Conservation (phyloP, 2,797 vertebrate species). For the Lates japonicus region DNA sequence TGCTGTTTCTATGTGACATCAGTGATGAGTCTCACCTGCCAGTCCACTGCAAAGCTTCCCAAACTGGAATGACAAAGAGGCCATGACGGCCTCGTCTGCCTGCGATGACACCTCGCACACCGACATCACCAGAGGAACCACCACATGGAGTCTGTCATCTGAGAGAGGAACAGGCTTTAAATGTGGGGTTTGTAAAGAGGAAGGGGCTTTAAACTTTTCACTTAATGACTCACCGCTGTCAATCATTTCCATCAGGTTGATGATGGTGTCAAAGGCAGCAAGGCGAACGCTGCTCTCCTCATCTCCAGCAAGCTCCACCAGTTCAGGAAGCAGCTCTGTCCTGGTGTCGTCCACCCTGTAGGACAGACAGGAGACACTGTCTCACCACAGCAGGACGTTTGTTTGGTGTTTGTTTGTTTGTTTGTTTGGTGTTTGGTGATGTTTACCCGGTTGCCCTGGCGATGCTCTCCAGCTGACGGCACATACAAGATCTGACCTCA, state of each 20-base stretch:
- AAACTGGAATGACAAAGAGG: constrained; percentile 93
- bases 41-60: constrained; percentile 95
- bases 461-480: constrained; percentile 93
- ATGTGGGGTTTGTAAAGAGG: neutral
- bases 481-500: constrained; percentile 95
- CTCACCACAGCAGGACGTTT: neutral
- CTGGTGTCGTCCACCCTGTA: constrained; percentile 92
- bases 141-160: constrained; percentile 93
- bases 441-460: constrained; percentile 92
- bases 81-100: constrained; percentile 90
- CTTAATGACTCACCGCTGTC: constrained; percentile 88
- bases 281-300: constrained; percentile 92
- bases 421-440: neutral
- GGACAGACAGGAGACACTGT: neutral
- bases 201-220: neutral
- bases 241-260: constrained; percentile 92
- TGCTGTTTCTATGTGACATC: neutral
- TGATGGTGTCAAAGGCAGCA: constrained; percentile 94
- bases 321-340: constrained; percentile 91
- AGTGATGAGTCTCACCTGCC: constrained; percentile 86
- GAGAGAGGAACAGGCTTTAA: constrained; percentile 52
- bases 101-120: constrained; percentile 86
- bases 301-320: constrained; percentile 92
- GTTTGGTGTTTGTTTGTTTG: neutral
- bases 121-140: constrained; percentile 94